Percentiles rank a stretch among this genome's conserved stretches.
Evolutionary conservation across 2,113 vertebrate species (phyloP).

Genomic region (Sinocyclocheilus rhinocerous): DNA sequence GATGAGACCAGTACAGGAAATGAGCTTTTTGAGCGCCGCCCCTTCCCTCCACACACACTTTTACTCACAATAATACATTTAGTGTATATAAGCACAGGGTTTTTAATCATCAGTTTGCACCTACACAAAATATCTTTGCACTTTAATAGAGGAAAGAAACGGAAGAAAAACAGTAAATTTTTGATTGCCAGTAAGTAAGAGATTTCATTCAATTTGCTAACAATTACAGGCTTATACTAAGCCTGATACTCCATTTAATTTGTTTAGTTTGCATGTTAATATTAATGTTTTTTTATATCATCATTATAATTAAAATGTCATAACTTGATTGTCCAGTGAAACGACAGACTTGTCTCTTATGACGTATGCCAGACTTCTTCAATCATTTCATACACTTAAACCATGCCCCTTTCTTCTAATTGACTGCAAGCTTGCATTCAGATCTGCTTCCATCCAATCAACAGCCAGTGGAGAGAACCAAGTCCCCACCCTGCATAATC

Average conservation of each 20-base stretch:
- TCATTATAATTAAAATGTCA: neutral
- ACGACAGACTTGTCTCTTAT: neutral
- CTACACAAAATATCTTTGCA: neutral
- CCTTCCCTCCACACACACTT: neutral
- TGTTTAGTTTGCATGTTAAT: no score
- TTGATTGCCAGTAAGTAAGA: neutral
- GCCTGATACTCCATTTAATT: no score
- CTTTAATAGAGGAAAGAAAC: neutral
- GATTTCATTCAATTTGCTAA: neutral
- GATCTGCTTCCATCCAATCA: neutral
- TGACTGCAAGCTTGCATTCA: neutral
- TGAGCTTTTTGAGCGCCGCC: neutral
- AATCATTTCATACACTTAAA: neutral
- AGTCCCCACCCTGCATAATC: neutral
- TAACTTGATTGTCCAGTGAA: neutral
- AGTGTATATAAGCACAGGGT: neutral
- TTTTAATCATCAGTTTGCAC: neutral
- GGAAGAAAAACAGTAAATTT: neutral
- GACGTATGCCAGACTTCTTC: neutral
- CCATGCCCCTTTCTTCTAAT: neutral
- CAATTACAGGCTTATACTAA: neutral
- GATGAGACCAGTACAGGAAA: neutral
- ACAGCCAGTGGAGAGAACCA: neutral
- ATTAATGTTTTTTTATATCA: neutral
- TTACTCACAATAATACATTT: neutral